phyloP scores from a whole-genome alignment of 1,140 invertebrate species.

The Drosophila biarmipes region DNA sequence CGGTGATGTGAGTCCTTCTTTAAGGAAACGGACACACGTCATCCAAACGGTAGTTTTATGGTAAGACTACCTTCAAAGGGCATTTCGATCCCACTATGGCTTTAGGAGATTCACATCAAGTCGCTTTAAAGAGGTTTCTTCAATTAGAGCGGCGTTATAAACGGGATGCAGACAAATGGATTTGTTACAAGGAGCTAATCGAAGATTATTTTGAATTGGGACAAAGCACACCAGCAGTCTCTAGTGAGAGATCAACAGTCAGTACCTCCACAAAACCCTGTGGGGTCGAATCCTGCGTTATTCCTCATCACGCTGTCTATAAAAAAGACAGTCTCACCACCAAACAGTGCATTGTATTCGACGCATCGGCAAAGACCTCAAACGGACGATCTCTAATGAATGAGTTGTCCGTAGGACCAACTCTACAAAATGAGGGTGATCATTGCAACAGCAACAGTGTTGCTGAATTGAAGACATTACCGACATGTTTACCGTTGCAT shows the following conservation, averaged over 20 bases:
- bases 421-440: no score
- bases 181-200: background rate
- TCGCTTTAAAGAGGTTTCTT: background rate
- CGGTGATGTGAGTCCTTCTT: no score
- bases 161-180: background rate
- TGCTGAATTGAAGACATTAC: slow-evolving; percentile 1
- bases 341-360: no score
- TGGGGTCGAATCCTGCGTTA: background rate
- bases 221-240: background rate
- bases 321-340: slow-evolving; percentile 1
- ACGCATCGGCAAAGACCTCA: no score
- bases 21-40: no score
- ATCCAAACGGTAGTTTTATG: no score
- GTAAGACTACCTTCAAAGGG: no score
- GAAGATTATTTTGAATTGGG: background rate
- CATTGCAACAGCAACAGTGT: no score
- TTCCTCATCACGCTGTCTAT: slow-evolving; percentile 5
- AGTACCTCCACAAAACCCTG: background rate
- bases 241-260: background rate
- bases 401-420: background rate
- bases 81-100: no score
- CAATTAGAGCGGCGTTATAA: background rate
- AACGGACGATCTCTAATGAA: background rate
- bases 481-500: slow-evolving; percentile 1
- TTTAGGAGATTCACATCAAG: background rate